Evolutionary conservation across 2,797 vertebrate genomes (phyloP).

Genomic region (Lithobates pipiens): DNA sequence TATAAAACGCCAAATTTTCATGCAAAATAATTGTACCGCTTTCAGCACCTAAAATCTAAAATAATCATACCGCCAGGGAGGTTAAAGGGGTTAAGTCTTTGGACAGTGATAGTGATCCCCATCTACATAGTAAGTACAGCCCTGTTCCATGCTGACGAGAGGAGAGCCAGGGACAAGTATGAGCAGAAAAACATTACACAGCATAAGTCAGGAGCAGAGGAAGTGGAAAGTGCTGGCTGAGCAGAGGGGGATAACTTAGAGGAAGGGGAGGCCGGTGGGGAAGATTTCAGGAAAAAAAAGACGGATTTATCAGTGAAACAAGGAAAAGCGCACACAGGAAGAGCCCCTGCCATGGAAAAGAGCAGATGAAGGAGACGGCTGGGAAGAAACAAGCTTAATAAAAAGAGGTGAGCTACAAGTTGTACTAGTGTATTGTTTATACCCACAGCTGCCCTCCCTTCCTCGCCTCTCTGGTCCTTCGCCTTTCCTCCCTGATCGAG

Average conservation of each 20-base stretch:
- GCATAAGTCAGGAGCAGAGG: slow-evolving; percentile 8
- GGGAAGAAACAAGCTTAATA: not conserved
- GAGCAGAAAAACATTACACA: slow-evolving; percentile 2
- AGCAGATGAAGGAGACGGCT: not conserved
- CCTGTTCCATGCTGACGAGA: not conserved
- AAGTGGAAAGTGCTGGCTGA: slow-evolving; percentile 50
- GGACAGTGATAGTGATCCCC: not conserved
- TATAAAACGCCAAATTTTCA: too few species aligned
- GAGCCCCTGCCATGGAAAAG: not conserved
- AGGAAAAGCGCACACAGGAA: too few species aligned
- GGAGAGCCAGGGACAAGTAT: not conserved
- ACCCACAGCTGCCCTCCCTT: slow-evolving; percentile 17
- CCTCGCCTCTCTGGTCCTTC: not conserved
- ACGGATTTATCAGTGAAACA: not conserved
- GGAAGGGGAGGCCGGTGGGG: not conserved
- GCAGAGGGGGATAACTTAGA: slow-evolving; percentile 33
- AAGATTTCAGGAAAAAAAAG: not conserved
- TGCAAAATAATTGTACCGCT: too few species aligned
- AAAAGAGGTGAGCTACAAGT: slow-evolving; percentile 13
- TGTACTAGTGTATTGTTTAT: not conserved
- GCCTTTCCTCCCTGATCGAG: slow-evolving; percentile 23
- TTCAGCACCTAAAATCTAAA: too few species aligned
- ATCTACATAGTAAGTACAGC: not conserved
- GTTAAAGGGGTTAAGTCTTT: not conserved
- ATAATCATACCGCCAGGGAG: too few species aligned